Percentiles rank a stretch among this genome's conserved stretches.
Conservation (phyloP, 2,113 vertebrate species). For the Mustela lutreola region DNA sequence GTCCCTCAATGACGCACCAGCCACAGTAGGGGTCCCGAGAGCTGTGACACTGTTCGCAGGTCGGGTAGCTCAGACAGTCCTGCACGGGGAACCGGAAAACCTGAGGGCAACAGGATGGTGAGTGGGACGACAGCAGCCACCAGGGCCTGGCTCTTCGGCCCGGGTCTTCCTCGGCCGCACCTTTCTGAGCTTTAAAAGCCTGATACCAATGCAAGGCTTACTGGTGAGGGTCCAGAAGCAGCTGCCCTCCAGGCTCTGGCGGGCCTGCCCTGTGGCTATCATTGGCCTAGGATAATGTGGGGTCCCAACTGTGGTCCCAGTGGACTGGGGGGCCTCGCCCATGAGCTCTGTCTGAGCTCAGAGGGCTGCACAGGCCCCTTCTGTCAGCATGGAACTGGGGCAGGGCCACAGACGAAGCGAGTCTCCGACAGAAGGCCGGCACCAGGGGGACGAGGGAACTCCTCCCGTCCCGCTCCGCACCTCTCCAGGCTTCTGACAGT, state of each 20-base stretch:
- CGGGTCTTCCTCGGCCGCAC: not conserved
- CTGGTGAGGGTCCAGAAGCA: not conserved
- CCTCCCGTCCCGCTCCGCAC: accelerated
- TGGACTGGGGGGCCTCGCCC: not conserved
- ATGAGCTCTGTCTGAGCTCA: not conserved
- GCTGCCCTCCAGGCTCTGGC: accelerated
- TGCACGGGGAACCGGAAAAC: constrained; percentile 92
- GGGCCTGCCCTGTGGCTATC: accelerated
- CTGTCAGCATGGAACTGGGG: accelerated
- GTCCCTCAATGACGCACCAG: constrained; percentile 94
- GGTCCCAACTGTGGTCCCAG: accelerated
- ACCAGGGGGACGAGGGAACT: accelerated
- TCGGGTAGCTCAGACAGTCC: constrained; percentile 89
- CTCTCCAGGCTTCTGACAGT: accelerated
- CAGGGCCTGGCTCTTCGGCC: accelerated
- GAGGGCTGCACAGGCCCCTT: no score
- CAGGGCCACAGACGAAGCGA: not conserved
- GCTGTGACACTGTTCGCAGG: constrained; percentile 90
- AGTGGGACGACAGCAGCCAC: not conserved
- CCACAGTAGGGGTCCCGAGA: constrained; percentile 96
- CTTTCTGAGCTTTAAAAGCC: not conserved
- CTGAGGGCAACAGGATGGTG: constrained; percentile 57
- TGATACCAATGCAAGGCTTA: not conserved
- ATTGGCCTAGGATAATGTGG: accelerated
- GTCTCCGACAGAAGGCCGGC: not conserved